phyloP scores from a whole-genome alignment of 1,140 invertebrate species.

The Tenebrio molitor region DNA sequence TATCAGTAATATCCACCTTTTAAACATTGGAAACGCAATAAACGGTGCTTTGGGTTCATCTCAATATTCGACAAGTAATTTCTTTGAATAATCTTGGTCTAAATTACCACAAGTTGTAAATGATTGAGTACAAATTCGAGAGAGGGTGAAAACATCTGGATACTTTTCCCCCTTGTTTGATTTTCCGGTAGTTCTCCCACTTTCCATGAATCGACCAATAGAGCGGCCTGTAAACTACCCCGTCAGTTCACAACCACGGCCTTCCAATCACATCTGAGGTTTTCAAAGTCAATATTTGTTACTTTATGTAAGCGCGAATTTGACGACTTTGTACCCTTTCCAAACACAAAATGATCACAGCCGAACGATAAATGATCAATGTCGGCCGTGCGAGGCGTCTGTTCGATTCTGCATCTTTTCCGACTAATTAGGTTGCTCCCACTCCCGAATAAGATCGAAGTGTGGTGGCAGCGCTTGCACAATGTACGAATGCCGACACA shows the following conservation, averaged over 20 bases:
- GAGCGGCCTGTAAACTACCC: slow-evolving; percentile 48
- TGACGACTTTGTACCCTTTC: slow-evolving; percentile 55
- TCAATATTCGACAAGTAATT: slow-evolving; percentile 25
- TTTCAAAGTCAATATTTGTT: slow-evolving; percentile 62
- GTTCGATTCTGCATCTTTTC: neutral
- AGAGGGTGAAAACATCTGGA: slow-evolving; percentile 46
- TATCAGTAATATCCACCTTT: no score
- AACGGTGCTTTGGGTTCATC: slow-evolving; percentile 1
- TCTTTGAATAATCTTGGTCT: slow-evolving; percentile 31
- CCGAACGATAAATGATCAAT: slow-evolving; percentile 52
- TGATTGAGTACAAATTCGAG: slow-evolving; percentile 47
- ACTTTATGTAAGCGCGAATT: slow-evolving; percentile 58
- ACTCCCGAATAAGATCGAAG: no score
- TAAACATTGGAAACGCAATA: no score
- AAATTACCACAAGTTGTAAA: slow-evolving; percentile 44
- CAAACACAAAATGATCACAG: slow-evolving; percentile 50
- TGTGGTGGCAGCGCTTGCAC: neutral
- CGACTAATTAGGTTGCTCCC: slow-evolving; percentile 8
- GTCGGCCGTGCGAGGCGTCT: slow-evolving; percentile 18
- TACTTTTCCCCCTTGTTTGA: slow-evolving; percentile 50
- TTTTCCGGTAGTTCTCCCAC: slow-evolving; percentile 45
- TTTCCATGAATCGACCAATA: slow-evolving; percentile 50
- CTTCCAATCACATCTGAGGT: slow-evolving; percentile 61
- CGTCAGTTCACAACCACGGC: slow-evolving; percentile 54
- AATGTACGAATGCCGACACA: no score